These are phyloP conservation scores for Actinostola sp. DNA, from an alignment of 92 coral and sea anemone species.

Conservation along the genomic window DNA sequence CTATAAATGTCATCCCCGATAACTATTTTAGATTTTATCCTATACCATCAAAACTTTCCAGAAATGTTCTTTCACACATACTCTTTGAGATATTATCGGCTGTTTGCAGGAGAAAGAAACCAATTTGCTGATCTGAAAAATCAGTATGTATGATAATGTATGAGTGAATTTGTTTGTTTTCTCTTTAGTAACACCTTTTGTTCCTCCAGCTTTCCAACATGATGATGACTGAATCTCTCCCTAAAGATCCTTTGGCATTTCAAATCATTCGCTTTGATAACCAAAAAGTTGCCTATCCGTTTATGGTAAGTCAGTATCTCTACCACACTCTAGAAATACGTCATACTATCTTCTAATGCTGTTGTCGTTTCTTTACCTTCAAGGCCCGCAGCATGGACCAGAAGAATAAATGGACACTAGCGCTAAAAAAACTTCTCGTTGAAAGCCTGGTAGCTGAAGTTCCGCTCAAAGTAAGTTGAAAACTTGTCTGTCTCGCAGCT, in stretches of 20 bases:
- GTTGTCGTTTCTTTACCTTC: background rate
- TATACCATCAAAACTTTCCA: too few species aligned
- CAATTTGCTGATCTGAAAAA: too few species aligned
- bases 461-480: constrained; percentile 57
- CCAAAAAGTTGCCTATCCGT: constrained; percentile 81
- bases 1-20: too few species aligned
- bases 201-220: constrained; percentile 94
- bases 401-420: constrained; percentile 85
- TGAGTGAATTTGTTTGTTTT: background rate
- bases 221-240: constrained; percentile 94
- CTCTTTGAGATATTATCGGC: too few species aligned
- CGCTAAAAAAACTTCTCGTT: constrained; percentile 77
- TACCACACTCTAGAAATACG: background rate
- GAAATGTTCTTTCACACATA: too few species aligned
- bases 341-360: background rate
- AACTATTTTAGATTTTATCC: too few species aligned
- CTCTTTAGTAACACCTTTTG: too few species aligned
- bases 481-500: too few species aligned
- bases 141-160: too few species aligned
- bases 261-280: constrained; percentile 92
- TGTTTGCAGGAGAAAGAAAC: too few species aligned
- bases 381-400: constrained; percentile 88
- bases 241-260: constrained; percentile 92
- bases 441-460: constrained; percentile 89
- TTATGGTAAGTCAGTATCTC: constrained; percentile 67